Base-by-base conservation (phyloP, 1,140 invertebrate species). In the Halesus radiatus region DNA sequence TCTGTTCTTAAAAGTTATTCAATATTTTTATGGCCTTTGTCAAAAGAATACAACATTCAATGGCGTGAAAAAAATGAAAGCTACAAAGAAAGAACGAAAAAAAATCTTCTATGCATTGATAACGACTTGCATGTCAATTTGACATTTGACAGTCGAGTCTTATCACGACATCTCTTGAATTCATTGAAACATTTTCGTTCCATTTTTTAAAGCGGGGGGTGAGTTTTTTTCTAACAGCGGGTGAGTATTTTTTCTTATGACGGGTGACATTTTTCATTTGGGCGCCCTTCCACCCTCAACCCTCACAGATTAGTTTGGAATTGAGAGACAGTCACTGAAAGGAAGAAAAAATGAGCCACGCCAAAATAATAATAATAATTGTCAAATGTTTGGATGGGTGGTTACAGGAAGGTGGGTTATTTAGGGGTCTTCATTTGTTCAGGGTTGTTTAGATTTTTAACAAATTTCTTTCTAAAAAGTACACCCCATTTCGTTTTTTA, bases 231-330 rank as follows among this genome's bases (percentile, higher is more conserved):
- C 22, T 37, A 5, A 29, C 37, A 13, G 18, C 37, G 66, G 37
- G 18, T 50, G 37, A 70, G 62, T 20, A 45, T 70, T 70, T 64
- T 66, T 66, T 66, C 62, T 66, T 52, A 20, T 80, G 78, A 80
- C 78, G 78, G 78, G 78, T 80, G 78, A 80, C 78, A 80, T 80
- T 80, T 80, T 80, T 80, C 74, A 76, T 76, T 45, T 62, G 54
- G 16, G 66, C 26, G 37, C 66, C n/a, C 60, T 52, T 18, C 4
- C 15, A 16, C 26, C 66, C 66, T 29, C 23, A 45, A 7, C 16
- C 50, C 26, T 6, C 15, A 18, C 18, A 50, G 68, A 72, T 72
- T 50, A 72, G 68, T 72, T 52, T 53, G 68, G 18, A 26, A 37
- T 52, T 26, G 32, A 18, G 66, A n/a, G 66, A 50, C 32, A 18